Evolutionary conservation across 64 coral and sea anemone species (phyloP).

Genomic region (Astreopora myriophthalma): DNA sequence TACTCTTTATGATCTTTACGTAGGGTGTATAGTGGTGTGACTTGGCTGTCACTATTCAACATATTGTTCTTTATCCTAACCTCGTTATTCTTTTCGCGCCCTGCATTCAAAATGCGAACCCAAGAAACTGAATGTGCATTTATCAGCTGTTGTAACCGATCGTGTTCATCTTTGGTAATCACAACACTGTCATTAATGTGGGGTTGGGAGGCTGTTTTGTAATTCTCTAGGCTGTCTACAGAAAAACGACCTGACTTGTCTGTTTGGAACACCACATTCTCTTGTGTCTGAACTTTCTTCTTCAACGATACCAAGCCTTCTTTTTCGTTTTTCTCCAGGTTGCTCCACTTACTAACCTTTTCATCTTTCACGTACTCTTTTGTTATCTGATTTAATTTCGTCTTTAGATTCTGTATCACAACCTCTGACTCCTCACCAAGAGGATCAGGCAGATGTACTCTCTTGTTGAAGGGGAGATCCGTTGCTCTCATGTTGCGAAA

Average conservation of each 20-base stretch:
- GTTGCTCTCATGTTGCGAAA: too few relatives aligned
- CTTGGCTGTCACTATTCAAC: slow-evolving; percentile 6
- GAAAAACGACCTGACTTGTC: slow-evolving; percentile 56
- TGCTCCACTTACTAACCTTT: slow-evolving; percentile 11
- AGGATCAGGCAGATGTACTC: too few relatives aligned
- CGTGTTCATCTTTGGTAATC: neutral
- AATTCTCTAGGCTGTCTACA: slow-evolving; percentile 37
- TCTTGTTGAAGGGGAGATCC: too few relatives aligned
- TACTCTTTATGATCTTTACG: slow-evolving; percentile 26
- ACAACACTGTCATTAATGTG: neutral
- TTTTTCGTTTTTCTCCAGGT: slow-evolving; percentile 29
- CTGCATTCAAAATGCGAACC: neutral
- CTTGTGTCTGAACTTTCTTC: slow-evolving; percentile 26
- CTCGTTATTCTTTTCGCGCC: too few relatives aligned
- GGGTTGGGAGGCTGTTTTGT: slow-evolving; percentile 13
- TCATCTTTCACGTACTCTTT: neutral
- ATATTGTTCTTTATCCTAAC: slow-evolving; percentile 43
- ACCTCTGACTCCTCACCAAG: too few relatives aligned
- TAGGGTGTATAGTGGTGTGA: slow-evolving; percentile 10
- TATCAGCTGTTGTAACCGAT: slow-evolving; percentile 23
- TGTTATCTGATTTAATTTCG: neutral
- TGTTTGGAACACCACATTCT: slow-evolving; percentile 5
- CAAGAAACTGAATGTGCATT: slow-evolving; percentile 36
- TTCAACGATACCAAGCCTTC: slow-evolving; percentile 14
- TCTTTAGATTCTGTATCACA: neutral